Evolutionary conservation across 2,888 invertebrate genomes (phyloP).

Genomic region (Epistrophe eligans): DNA sequence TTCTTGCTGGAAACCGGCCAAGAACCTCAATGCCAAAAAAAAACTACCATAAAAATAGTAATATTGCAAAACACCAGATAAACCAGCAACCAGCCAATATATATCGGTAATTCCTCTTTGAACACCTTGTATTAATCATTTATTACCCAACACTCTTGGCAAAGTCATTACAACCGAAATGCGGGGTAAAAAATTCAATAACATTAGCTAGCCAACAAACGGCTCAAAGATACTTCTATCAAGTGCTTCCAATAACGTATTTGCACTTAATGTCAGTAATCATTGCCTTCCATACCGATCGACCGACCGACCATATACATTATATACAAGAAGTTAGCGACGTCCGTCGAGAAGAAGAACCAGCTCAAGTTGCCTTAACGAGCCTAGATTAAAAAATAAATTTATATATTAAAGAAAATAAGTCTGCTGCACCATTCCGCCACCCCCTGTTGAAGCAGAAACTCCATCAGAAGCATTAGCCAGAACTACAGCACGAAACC

Average conservation of each 20-base stretch:
- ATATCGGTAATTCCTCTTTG: slow-evolving; percentile 32
- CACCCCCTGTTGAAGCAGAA: slow-evolving; percentile 6
- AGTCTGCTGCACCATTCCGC: neutral
- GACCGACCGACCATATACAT: slow-evolving; percentile 2
- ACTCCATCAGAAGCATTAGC: slow-evolving; percentile 20
- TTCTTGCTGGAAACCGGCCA: slow-evolving; percentile 36
- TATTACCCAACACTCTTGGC: slow-evolving; percentile 64
- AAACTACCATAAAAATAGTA: slow-evolving; percentile 19
- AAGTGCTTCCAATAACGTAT: slow-evolving; percentile 64
- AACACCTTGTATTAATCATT: slow-evolving; percentile 59
- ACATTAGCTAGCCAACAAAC: slow-evolving; percentile 44
- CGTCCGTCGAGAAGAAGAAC: slow-evolving; percentile 43
- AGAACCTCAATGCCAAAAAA: slow-evolving; percentile 17
- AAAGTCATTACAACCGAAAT: slow-evolving; percentile 50
- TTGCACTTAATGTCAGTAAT: slow-evolving; percentile 65
- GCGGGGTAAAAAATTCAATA: slow-evolving; percentile 42
- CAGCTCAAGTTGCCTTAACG: slow-evolving; percentile 60
- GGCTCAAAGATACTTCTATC: slow-evolving; percentile 42
- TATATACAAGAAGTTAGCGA: neutral
- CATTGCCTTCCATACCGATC: slow-evolving; percentile 32
- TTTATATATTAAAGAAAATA: neutral
- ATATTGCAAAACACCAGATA: slow-evolving; percentile 36
- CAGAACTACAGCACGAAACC: slow-evolving; percentile 48
- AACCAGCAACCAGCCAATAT: slow-evolving; percentile 18
- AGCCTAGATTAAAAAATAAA: slow-evolving; percentile 40